These are phyloP conservation scores for Apis cerana DNA, from an alignment of 1,140 invertebrate species.

Conservation along the genomic window DNA sequence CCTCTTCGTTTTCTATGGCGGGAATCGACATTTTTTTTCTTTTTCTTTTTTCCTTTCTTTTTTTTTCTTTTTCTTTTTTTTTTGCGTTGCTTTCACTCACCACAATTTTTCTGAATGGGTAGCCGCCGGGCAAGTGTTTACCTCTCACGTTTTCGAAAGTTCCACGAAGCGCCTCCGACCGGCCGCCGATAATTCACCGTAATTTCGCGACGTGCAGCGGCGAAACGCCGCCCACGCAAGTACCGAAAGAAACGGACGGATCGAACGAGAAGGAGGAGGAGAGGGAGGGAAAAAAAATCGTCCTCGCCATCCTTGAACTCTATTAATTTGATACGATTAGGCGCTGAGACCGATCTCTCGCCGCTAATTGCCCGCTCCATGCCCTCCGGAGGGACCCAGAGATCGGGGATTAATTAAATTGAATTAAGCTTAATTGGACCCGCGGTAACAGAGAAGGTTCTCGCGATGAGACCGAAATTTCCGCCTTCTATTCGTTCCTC, in stretches of 20 bases:
- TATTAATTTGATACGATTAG: constrained; percentile 66
- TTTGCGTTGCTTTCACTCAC: constrained; percentile 62
- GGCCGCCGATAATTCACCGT: constrained; percentile 61
- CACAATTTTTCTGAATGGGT: constrained; percentile 59
- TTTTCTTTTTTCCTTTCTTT: no score
- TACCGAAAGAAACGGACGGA: neutral
- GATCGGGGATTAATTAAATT: constrained; percentile 73
- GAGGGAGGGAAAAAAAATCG: neutral
- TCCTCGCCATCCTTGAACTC: constrained; percentile 23
- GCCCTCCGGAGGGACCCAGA: neutral
- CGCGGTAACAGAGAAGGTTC: constrained; percentile 3
- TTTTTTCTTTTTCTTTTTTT: no score
- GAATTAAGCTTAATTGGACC: constrained; percentile 73
- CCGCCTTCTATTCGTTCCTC: neutral
- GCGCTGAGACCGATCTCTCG: constrained; percentile 35
- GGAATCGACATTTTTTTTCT: constrained; percentile 34
- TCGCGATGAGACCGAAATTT: neutral
- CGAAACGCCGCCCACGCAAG: constrained; percentile 60
- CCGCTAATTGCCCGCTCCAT: constrained; percentile 60
- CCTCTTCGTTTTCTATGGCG: constrained; percentile 11
- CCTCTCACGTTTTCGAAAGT: constrained; percentile 68
- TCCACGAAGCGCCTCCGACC: constrained; percentile 42
- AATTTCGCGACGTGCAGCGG: constrained; percentile 56
- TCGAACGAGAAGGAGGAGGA: neutral
- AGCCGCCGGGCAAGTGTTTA: constrained; percentile 1